Evolutionary conservation across 2,888 invertebrate genomes (phyloP), one percentile per base, ranked within the genome.

Genomic region (Acholoe squamosa): DNA sequence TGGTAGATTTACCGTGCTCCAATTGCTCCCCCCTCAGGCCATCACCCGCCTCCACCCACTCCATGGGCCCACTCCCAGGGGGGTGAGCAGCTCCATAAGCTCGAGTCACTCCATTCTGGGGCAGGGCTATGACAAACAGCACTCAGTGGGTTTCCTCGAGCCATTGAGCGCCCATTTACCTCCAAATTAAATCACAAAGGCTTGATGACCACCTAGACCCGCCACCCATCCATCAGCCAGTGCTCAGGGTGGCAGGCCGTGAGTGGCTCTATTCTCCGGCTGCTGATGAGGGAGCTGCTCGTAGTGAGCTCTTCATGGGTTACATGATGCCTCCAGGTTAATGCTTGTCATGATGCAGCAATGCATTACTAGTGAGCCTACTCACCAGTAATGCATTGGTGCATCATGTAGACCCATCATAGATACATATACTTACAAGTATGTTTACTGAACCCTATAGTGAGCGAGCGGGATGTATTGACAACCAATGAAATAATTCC

Each of bases 111-210:
- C 61, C 61, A 61, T 19, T 61, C 61, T 43, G 10, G 43, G 43
- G 43, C 43, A n/a, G 3, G 3, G 61, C 61, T 61, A 61, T 61
- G 61, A 61, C 61, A 25, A 76, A 31, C 76, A 31, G 76, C 76
- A 25, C 76, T 14, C 76, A 3, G 28, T 31, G 14, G 76, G 76
- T 31, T 61, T 61, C 31, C 76, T 5, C 31, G 3, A 12, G 34
- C 80, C 34, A 80, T 80, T 80, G 34, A 80, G 80, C 80, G 43
- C n/a, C 34, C 33, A 33, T 80, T 43, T 80, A 80, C 80, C 34
- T 80, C 80, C 43, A 80, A 80, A 80, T 80, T 80, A 80, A 80
- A 80, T 80, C 80, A 80, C 80, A 80, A 80, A 80, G 80, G 43
- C 16, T 80, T 80, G 80, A 80, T 80, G 80, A 34, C 80, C 80